phyloP scores from a whole-genome alignment of 2,797 vertebrate genomes.

The Muraenolepis orangiensis region DNA sequence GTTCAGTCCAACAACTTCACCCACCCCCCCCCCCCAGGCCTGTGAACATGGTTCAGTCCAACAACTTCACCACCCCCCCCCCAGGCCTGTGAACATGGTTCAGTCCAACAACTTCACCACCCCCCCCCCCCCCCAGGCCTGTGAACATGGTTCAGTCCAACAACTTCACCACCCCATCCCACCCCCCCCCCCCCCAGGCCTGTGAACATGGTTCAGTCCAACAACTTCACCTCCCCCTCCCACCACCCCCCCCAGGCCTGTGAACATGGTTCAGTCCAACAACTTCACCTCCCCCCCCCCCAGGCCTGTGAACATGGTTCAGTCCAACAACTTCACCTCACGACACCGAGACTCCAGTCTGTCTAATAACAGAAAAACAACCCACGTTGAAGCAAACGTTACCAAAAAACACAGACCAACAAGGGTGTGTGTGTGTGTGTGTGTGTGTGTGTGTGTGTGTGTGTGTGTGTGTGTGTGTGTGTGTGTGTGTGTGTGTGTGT shows the following conservation, averaged over 20 bases:
- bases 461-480: slow-evolving; percentile 10
- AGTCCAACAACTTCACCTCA: slow-evolving; percentile 64
- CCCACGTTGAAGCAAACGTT: slow-evolving; percentile 59
- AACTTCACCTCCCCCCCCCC: too few species aligned
- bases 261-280: too few species aligned
- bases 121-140: too few species aligned
- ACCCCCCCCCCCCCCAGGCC: slow-evolving; percentile 68
- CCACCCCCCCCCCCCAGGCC: slow-evolving; percentile 72
- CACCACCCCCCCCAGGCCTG: slow-evolving; percentile 76
- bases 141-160: slow-evolving; percentile 59
- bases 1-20: too few species aligned
- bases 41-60: slow-evolving; percentile 65
- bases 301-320: slow-evolving; percentile 78
- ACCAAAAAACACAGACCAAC: slow-evolving; percentile 54
- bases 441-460: not conserved
- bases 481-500: not conserved
- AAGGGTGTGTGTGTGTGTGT: slow-evolving; percentile 76
- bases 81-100: too few species aligned
- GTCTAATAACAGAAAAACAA: slow-evolving; percentile 54
- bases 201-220: too few species aligned
- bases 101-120: slow-evolving; percentile 67
- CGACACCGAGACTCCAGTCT: slow-evolving; percentile 77
- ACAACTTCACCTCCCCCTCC: slow-evolving; percentile 36
- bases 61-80: slow-evolving; percentile 77
- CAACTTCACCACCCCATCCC: slow-evolving; percentile 59